Evolutionary conservation across 2,797 vertebrate genomes (phyloP).

Genomic region (Poliocrania exsul): DNA sequence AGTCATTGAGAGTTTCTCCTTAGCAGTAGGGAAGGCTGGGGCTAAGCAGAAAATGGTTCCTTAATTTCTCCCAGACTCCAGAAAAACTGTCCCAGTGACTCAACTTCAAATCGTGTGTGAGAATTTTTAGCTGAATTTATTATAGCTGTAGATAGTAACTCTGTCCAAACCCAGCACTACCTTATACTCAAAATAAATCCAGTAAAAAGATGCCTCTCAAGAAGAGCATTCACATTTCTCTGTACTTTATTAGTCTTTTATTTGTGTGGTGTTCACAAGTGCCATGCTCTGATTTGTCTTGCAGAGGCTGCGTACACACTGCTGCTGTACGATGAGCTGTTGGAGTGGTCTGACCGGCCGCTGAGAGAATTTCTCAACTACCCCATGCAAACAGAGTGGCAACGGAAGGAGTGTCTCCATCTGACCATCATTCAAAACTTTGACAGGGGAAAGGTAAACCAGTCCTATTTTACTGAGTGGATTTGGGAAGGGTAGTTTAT

Average conservation of each 20-base stretch:
- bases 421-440: slow-evolving; percentile 98
- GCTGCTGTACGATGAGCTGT: slow-evolving; percentile 92
- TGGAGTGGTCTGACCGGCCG: slow-evolving; percentile 96
- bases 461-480: not conserved
- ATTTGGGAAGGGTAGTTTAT: not conserved
- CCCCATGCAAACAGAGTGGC: slow-evolving; percentile 98
- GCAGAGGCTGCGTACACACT: slow-evolving; percentile 96
- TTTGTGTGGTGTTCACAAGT: not conserved
- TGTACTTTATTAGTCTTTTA: not conserved
- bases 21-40: not conserved
- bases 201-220: not conserved
- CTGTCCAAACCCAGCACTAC: not conserved
- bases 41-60: not conserved
- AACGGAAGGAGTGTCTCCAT: slow-evolving; percentile 95
- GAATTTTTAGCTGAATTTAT: not conserved
- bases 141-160: not conserved
- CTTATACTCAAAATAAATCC: not conserved
- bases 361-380: slow-evolving; percentile 96
- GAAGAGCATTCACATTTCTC: not conserved
- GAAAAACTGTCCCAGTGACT: not conserved
- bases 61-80: not conserved
- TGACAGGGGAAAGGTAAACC: slow-evolving; percentile 92
- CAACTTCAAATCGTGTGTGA: not conserved
- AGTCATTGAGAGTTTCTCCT: not conserved
- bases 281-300: not conserved